These are phyloP conservation scores for Ormyrus thymus DNA, from an alignment of 2,888 invertebrate genomes.

Conservation along the genomic window DNA sequence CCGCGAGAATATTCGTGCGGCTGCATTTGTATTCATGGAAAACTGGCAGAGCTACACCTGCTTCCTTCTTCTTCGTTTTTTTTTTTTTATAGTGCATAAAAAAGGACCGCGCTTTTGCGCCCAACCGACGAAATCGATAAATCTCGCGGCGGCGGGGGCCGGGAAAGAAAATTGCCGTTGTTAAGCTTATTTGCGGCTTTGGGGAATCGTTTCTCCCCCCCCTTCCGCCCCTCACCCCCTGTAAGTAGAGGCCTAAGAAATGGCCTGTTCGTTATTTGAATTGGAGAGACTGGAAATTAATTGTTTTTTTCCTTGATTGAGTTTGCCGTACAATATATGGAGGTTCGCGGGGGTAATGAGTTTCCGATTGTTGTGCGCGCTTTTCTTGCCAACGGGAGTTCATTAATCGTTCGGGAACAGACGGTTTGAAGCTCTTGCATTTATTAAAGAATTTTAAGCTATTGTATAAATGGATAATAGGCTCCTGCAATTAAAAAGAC, in stretches of 20 bases:
- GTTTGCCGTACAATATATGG: background rate
- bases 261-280: background rate
- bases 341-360: no score
- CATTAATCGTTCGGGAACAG: no score
- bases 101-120: slow-evolving; percentile 6
- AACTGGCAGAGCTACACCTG: slow-evolving; percentile 48
- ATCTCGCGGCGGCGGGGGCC: slow-evolving; percentile 10
- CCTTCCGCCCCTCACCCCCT: no score
- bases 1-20: slow-evolving; percentile 49
- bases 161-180: slow-evolving; percentile 34
- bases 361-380: no score
- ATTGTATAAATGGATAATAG: no score
- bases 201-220: slow-evolving; percentile 27
- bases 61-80: background rate
- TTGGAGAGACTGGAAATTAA: slow-evolving; percentile 7
- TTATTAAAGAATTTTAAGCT: no score
- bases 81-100: slow-evolving; percentile 37
- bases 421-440: no score
- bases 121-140: slow-evolving; percentile 35
- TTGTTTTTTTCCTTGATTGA: slow-evolving; percentile 34
- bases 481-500: no score
- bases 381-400: no score
- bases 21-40: slow-evolving; percentile 66
- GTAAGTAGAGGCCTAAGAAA: background rate
- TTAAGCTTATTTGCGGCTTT: slow-evolving; percentile 49